A percentile compares a stretch with the other conserved stretches of the same genome.
These are phyloP conservation scores for Bujurquina vittata DNA, from an alignment of 2,113 vertebrate genomes.

Conservation along the genomic window DNA sequence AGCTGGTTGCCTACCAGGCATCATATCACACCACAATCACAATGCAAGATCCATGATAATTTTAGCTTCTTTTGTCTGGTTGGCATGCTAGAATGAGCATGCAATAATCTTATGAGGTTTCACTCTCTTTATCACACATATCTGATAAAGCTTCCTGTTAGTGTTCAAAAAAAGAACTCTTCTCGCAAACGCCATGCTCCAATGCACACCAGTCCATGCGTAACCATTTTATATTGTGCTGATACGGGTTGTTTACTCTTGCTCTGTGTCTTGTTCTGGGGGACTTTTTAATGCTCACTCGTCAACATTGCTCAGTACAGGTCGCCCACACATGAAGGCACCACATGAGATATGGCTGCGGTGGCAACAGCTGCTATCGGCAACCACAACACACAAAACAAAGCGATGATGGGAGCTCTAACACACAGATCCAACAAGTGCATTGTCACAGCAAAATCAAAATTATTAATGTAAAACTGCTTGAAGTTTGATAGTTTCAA, in stretches of 20 bases:
- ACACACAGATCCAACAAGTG: neutral
- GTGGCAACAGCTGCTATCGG: neutral
- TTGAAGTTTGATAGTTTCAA: neutral
- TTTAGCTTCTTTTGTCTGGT: neutral
- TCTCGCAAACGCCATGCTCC: neutral
- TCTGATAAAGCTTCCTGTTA: neutral
- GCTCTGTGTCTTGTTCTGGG: conserved; percentile 6
- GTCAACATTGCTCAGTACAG: conserved; percentile 25
- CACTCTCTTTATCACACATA: neutral
- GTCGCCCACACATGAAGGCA: neutral
- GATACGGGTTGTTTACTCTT: conserved; percentile 28
- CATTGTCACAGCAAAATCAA: neutral
- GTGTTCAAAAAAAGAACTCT: neutral
- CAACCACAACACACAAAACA: conserved; percentile 28
- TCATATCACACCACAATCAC: conserved; percentile 7
- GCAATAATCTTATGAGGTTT: neutral
- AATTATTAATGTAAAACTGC: neutral
- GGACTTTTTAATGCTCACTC: conserved; percentile 16
- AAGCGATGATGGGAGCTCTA: neutral
- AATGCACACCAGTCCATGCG: neutral
- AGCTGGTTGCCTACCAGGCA: neutral
- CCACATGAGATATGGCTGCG: conserved; percentile 8
- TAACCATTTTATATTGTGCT: conserved; percentile 22
- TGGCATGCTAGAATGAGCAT: neutral
- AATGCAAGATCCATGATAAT: neutral